These are phyloP conservation scores for Pseudachorutes palmiensis DNA, from an alignment of 1,140 invertebrate genomes.

Conservation along the genomic window DNA sequence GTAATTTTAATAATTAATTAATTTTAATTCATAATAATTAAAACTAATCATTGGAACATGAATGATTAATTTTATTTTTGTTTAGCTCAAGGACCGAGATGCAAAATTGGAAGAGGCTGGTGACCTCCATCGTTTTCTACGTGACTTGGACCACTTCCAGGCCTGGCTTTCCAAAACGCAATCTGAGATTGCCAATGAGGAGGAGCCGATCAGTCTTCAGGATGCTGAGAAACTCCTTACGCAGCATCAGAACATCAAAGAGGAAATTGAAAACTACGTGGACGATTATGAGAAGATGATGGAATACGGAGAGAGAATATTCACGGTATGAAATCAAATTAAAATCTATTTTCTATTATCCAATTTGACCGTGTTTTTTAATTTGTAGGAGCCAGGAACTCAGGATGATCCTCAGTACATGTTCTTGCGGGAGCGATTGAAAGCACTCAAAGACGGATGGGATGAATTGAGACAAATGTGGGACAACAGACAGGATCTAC, in stretches of 20 bases:
- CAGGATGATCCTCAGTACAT: conserved; percentile 96
- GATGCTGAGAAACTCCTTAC: conserved; percentile 94
- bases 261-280: conserved; percentile 98
- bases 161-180: conserved; percentile 97
- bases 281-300: conserved; percentile 99
- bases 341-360: not conserved
- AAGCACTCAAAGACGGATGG: conserved; percentile 97
- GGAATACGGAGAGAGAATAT: conserved; percentile 94
- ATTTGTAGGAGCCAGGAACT: conserved; percentile 58
- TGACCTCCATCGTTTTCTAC: conserved; percentile 94
- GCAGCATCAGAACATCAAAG: conserved; percentile 93
- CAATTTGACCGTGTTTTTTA: conserved; percentile 19
- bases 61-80: conserved; percentile 25
- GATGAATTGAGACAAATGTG: conserved; percentile 98
- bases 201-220: conserved; percentile 88
- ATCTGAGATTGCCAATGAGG: conserved; percentile 94
- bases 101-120: conserved; percentile 97
- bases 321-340: conserved; percentile 54
- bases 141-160: conserved; percentile 99
- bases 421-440: conserved; percentile 92
- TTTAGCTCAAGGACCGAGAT: conserved; percentile 85
- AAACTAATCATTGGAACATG: not conserved
- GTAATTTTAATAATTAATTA: conserved; percentile 45
- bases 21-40: too few relatives aligned
- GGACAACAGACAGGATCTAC: conserved; percentile 90